Conservation (phyloP, 1,140 invertebrate genomes). For the Dreissena polymorpha region DNA sequence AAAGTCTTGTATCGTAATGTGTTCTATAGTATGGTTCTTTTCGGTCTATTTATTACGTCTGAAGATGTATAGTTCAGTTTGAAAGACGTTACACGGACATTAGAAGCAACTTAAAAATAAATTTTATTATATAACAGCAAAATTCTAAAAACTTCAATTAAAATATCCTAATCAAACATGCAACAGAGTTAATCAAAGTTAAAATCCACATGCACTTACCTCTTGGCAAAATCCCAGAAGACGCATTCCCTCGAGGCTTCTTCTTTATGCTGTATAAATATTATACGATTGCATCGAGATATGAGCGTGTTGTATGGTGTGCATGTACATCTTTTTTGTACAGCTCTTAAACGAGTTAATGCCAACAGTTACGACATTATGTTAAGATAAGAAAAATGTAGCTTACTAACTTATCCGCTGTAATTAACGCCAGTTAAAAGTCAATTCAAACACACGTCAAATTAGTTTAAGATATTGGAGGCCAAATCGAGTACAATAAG, state of each 20-base stretch:
- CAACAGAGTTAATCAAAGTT: not conserved
- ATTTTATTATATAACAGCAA: not conserved
- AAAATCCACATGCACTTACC: constrained; percentile 13
- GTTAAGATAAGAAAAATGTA: not conserved
- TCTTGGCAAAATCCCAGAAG: constrained; percentile 56
- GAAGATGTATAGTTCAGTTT: too few species aligned
- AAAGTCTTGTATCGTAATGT: too few species aligned
- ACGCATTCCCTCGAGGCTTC: constrained; percentile 55
- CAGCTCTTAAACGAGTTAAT: not conserved
- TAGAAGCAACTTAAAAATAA: not conserved
- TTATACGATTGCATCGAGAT: not conserved
- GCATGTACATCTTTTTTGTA: not conserved
- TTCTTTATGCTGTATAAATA: constrained; percentile 13
- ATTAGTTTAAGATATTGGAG: too few species aligned
- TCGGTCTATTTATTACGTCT: too few species aligned
- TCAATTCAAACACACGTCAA: too few species aligned
- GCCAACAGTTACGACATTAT: not conserved
- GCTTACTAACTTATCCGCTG: not conserved
- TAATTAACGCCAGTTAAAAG: too few species aligned
- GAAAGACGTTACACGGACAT: too few species aligned
- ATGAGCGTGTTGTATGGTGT: not conserved
- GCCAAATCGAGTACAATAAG: too few species aligned
- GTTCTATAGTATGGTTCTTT: too few species aligned
- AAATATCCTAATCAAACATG: not conserved
- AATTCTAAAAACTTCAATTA: not conserved